Evolutionary conservation across 2,113 vertebrate genomes (phyloP), one percentile per base, ranked within the genome.

Genomic region (Thamnophis sirtalis): DNA sequence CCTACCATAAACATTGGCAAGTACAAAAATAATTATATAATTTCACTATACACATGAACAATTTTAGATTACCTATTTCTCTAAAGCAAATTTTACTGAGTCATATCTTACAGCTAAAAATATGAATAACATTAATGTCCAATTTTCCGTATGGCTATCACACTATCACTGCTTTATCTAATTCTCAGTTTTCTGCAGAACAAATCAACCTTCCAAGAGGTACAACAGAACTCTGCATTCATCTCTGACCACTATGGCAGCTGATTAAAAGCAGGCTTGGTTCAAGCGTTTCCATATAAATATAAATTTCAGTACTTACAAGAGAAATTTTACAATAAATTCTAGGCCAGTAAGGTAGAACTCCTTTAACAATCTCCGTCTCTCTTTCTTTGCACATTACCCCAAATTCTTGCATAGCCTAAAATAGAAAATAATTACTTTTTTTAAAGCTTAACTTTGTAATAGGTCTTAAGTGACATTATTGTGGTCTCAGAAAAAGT

Each of bases 381-480:
- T 99, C 98, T 95, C 98, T 98, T 90, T 99, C 98, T 93, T 98
- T 98, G 97, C 99, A 99, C 99, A 99, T 99, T 15, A 95, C 93
- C 60, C 98, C 99, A 98, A 99, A 99, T 94, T 99, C 99, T 88
- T 99, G 99, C 95, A 99, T 98, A 93, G 99, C 99, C 99, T 99
- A 93, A 95, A 97, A 95, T 26, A 50, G 95, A 96, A 85, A 88
- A 93, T 0, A 91, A 10, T 3, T 94, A 15, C 8, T 80, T 80
- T 33, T n/a, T 68, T 68, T 56, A 58, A 22, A 24, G 22, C 49
- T n/a, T n/a, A n/a, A n/a, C n/a, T n/a, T 73, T 73, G n/a, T 33
- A 73, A 73, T 73, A 73, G 2, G 2, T 17, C n/a, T 73, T 33
- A 58, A 73, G 2, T 17, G 13, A 73, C 11, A 33, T 15, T 73